Conservation (phyloP, 2,797 vertebrate species). For the Psittacula derbiana region DNA sequence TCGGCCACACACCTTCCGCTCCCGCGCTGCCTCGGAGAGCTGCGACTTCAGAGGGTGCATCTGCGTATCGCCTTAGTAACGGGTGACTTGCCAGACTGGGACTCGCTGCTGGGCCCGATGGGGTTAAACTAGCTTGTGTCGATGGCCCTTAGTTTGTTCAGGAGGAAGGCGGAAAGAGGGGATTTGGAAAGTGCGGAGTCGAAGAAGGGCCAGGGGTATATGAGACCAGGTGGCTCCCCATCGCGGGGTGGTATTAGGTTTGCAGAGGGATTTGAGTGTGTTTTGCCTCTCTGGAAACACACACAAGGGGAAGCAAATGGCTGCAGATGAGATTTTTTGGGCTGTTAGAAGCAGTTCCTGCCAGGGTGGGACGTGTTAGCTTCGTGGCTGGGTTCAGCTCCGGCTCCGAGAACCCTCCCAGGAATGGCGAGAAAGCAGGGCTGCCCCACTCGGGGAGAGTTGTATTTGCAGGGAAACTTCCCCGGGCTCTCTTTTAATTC, state of each 20-base stretch:
- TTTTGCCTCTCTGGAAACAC: neutral
- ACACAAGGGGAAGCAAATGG: neutral
- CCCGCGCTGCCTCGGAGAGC: neutral
- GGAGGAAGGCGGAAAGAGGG: neutral
- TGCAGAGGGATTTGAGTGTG: neutral
- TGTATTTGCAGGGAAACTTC: neutral
- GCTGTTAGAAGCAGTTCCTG: neutral
- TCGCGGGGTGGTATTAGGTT: neutral
- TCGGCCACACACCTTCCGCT: neutral
- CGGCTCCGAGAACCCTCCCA: neutral
- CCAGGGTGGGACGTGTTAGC: neutral
- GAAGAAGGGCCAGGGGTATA: neutral
- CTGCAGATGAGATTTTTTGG: neutral
- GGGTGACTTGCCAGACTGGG: conserved; percentile 49
- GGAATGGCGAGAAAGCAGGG: neutral
- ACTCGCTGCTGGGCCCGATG: neutral
- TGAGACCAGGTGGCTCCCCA: neutral
- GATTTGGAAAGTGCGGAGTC: neutral
- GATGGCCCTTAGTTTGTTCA: neutral
- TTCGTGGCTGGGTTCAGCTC: neutral
- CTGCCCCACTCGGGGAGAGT: neutral
- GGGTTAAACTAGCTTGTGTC: conserved; percentile 1
- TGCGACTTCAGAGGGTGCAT: conserved; percentile 55
- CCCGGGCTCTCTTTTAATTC: neutral
- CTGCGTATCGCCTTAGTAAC: conserved; percentile 71